Evolutionary conservation across 1,140 invertebrate genomes (phyloP).

Genomic region (Pseudomyrmex cubaensis): DNA sequence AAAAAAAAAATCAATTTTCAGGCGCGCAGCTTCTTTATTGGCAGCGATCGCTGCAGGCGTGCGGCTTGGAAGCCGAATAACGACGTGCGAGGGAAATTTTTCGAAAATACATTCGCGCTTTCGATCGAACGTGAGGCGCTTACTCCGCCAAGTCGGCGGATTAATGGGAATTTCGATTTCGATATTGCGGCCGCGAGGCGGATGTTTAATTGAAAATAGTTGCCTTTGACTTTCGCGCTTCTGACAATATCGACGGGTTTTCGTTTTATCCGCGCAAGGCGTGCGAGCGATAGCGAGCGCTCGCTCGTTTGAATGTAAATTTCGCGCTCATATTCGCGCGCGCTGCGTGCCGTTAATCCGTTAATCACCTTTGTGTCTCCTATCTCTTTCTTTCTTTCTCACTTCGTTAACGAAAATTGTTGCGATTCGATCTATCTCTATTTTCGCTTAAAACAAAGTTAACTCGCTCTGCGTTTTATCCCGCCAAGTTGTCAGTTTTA

Average conservation of each 20-base stretch:
- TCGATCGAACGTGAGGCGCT: slow-evolving; percentile 3
- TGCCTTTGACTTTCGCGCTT: slow-evolving; percentile 45
- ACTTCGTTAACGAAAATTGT: not conserved
- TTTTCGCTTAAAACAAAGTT: no score
- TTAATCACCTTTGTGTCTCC: not conserved
- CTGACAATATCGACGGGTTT: slow-evolving; percentile 38
- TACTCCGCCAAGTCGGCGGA: slow-evolving; percentile 5
- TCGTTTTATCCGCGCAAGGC: slow-evolving; percentile 24
- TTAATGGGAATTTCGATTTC: slow-evolving; percentile 57
- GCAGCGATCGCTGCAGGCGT: slow-evolving; percentile 19
- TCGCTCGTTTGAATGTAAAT: slow-evolving; percentile 22
- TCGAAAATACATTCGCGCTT: slow-evolving; percentile 26
- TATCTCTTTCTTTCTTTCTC: no score
- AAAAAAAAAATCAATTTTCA: slow-evolving; percentile 67
- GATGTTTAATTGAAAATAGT: slow-evolving; percentile 56
- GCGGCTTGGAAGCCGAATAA: not conserved
- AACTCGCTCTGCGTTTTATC: no score
- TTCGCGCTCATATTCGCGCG: slow-evolving; percentile 1
- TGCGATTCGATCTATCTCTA: not conserved
- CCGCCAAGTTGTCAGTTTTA: no score
- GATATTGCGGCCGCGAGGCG: slow-evolving; percentile 9
- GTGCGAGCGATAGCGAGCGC: slow-evolving; percentile 19
- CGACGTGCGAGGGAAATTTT: slow-evolving; percentile 25
- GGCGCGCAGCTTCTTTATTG: slow-evolving; percentile 19
- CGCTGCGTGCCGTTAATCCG: not conserved